Conservation (phyloP, 2,113 vertebrate genomes). For the Microcebus murinus region DNA sequence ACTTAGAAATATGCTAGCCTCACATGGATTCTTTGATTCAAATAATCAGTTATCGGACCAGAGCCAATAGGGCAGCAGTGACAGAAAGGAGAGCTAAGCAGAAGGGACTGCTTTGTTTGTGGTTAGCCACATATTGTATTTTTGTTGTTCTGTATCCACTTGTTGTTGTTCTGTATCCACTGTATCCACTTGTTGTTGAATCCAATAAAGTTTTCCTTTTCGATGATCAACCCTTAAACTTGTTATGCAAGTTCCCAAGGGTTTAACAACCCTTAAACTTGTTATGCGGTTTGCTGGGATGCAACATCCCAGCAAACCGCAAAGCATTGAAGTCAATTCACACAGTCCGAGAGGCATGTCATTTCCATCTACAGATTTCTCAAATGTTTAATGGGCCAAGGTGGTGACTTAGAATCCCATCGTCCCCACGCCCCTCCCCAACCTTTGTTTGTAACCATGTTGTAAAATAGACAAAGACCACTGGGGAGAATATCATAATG, state of each 20-base stretch:
- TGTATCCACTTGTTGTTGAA: too few species aligned
- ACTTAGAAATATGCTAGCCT: neutral
- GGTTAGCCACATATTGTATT: conserved; percentile 72
- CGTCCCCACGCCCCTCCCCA: neutral
- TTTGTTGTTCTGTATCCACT: conserved; percentile 58
- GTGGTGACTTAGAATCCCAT: neutral
- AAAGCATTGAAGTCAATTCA: conserved; percentile 17
- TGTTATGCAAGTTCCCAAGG: too few species aligned
- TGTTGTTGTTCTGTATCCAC: conserved; percentile 56
- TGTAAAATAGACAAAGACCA: neutral
- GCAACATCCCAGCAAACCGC: conserved; percentile 43
- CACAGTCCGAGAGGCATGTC: neutral
- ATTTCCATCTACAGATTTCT: conserved; percentile 8
- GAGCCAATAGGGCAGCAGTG: neutral
- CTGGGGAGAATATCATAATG: neutral
- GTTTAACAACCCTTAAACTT: conserved; percentile 26
- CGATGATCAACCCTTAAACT: neutral
- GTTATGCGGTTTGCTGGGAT: too few species aligned
- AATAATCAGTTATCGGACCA: neutral
- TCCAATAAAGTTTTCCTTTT: conserved; percentile 66
- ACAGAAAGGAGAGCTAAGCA: neutral
- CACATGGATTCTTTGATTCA: neutral
- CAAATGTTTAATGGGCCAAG: neutral
- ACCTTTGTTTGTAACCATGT: neutral
- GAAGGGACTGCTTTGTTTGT: conserved; percentile 38